A percentile compares a stretch with the other conserved stretches of the same genome.
These are phyloP conservation scores for Drosophila sturtevanti DNA, from an alignment of 1,140 invertebrate species.

Conservation along the genomic window DNA sequence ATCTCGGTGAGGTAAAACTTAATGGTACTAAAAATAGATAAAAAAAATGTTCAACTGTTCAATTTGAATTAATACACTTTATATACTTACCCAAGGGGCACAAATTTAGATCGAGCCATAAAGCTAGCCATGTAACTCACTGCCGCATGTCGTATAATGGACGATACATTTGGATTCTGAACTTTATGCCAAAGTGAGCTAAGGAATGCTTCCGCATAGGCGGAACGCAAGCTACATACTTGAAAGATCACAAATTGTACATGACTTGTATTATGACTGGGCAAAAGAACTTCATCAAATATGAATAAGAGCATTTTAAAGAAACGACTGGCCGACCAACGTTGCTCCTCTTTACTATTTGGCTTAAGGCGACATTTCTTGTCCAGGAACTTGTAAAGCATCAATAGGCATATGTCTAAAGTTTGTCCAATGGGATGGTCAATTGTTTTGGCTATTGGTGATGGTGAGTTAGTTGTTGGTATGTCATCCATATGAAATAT, in stretches of 20 bases:
- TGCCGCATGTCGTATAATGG: constrained; percentile 87
- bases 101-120: constrained; percentile 87
- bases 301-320: constrained; percentile 84
- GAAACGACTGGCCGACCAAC: constrained; percentile 39
- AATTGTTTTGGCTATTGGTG: constrained; percentile 38
- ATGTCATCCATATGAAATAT: constrained; percentile 84
- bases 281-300: constrained; percentile 90
- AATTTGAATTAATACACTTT: background rate
- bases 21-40: constrained; percentile 82
- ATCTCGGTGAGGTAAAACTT: constrained; percentile 87
- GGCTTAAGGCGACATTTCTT: constrained; percentile 47
- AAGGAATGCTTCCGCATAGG: constrained; percentile 88
- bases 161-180: constrained; percentile 86
- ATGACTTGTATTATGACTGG: constrained; percentile 89
- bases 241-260: constrained; percentile 92
- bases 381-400: constrained; percentile 86
- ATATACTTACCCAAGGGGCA: constrained; percentile 85
- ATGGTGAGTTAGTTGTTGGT: background rate
- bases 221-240: constrained; percentile 87
- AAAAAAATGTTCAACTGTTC: background rate
- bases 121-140: constrained; percentile 91
- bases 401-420: constrained; percentile 87
- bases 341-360: constrained; percentile 38
- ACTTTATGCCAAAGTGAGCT: constrained; percentile 90
- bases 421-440: constrained; percentile 84